A percentile compares a stretch with the other conserved stretches of the same genome.
Conservation (phyloP, 2,797 vertebrate species). For the Simalia tracyae region DNA sequence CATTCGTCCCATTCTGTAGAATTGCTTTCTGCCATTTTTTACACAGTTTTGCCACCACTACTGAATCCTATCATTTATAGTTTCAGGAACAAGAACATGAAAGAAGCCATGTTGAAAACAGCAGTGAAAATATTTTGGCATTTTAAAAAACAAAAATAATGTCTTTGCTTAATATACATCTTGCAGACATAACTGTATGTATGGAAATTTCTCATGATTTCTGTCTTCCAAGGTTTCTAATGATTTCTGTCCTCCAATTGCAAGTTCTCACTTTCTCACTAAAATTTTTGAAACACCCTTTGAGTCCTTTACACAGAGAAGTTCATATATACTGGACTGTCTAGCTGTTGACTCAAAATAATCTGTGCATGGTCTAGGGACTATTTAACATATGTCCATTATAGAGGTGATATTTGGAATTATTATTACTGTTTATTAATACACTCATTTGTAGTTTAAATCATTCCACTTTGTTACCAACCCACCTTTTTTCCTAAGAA, state of each 20-base stretch:
- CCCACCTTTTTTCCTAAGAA: background rate
- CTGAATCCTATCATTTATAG: slow-evolving; percentile 56
- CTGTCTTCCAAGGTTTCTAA: background rate
- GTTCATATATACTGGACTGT: background rate
- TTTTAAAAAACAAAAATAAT: background rate
- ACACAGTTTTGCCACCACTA: slow-evolving; percentile 56
- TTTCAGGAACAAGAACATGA: slow-evolving; percentile 41
- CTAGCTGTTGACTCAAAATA: background rate
- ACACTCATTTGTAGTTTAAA: background rate
- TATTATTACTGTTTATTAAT: background rate
- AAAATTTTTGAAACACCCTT: background rate
- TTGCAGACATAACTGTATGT: background rate
- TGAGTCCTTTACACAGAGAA: background rate
- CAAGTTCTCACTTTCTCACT: background rate
- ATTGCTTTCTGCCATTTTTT: slow-evolving; percentile 43
- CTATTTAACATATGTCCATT: background rate
- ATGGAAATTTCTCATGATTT: too few relatives aligned
- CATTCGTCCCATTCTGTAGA: slow-evolving; percentile 33
- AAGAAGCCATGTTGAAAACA: slow-evolving; percentile 25
- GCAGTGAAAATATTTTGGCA: background rate
- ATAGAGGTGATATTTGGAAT: background rate
- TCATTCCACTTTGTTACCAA: background rate
- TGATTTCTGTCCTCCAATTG: background rate
- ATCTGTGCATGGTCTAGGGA: background rate
- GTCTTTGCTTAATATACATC: background rate